These are phyloP conservation scores for Sorex maritimensis DNA, from an alignment of 2,797 vertebrate species.

Conservation along the genomic window DNA sequence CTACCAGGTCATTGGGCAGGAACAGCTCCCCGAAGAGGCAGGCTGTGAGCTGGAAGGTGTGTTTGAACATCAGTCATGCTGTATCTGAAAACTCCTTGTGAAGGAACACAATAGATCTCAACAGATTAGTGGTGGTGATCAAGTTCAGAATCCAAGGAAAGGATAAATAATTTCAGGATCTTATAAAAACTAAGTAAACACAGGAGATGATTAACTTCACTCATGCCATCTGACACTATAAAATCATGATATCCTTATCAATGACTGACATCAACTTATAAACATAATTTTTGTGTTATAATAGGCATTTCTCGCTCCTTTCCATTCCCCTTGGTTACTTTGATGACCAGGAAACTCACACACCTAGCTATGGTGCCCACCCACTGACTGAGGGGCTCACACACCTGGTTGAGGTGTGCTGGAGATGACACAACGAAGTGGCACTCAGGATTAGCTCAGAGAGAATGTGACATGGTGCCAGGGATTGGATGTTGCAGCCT, in stretches of 20 bases:
- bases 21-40: not conserved
- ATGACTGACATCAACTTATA: not conserved
- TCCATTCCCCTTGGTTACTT: too few relatives aligned
- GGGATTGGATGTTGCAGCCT: too few relatives aligned
- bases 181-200: not conserved
- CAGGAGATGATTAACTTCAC: not conserved
- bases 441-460: too few relatives aligned
- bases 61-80: not conserved
- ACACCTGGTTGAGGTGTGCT: too few relatives aligned
- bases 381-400: too few relatives aligned
- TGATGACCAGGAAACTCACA: too few relatives aligned
- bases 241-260: not conserved
- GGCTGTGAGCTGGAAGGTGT: not conserved
- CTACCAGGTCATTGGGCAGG: too few relatives aligned
- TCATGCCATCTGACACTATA: not conserved
- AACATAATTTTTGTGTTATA: too few relatives aligned
- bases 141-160: not conserved
- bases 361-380: too few relatives aligned
- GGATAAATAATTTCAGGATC: not conserved
- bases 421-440: too few relatives aligned
- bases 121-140: not conserved
- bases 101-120: not conserved
- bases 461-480: too few relatives aligned
- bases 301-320: too few relatives aligned
- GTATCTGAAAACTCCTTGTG: not conserved